Evolutionary conservation across 2,797 vertebrate genomes (phyloP).

Genomic region (Myotis planiceps): DNA sequence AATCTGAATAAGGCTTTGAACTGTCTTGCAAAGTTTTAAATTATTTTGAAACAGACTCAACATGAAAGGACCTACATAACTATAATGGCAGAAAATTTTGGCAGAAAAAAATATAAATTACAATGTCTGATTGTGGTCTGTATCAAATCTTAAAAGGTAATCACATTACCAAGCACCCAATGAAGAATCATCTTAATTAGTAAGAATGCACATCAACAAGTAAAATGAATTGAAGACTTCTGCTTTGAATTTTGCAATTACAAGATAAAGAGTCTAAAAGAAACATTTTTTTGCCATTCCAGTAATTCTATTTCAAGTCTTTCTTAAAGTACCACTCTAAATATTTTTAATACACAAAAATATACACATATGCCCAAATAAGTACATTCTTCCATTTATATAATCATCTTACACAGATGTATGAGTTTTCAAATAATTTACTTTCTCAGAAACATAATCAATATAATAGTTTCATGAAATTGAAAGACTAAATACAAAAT

Average conservation of each 20-base stretch:
- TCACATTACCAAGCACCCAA: background rate
- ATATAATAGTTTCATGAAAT: slow-evolving; percentile 5
- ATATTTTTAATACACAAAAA: slow-evolving; percentile 35
- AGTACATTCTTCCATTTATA: slow-evolving; percentile 24
- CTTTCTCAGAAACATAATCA: slow-evolving; percentile 22
- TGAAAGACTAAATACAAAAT: slow-evolving; percentile 15
- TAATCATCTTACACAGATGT: background rate
- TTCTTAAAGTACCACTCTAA: background rate
- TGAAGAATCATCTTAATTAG: slow-evolving; percentile 64
- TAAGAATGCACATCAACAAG: slow-evolving; percentile 6
- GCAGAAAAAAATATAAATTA: slow-evolving; percentile 68
- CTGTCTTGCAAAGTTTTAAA: slow-evolving; percentile 60
- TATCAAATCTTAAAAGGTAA: slow-evolving; percentile 47
- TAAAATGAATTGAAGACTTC: slow-evolving; percentile 39
- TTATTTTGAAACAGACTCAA: slow-evolving; percentile 59
- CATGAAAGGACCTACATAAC: slow-evolving; percentile 57
- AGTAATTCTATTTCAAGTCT: slow-evolving; percentile 48
- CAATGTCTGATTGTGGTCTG: slow-evolving; percentile 58
- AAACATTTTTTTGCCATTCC: background rate
- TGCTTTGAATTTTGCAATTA: slow-evolving; percentile 64
- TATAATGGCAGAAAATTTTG: slow-evolving; percentile 49
- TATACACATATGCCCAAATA: background rate
- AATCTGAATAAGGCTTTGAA: slow-evolving; percentile 52
- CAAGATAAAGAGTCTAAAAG: slow-evolving; percentile 46
- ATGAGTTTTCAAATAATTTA: slow-evolving; percentile 40